phyloP scores from a whole-genome alignment of 2,113 vertebrate genomes.

The Myrmecobius fasciatus region DNA sequence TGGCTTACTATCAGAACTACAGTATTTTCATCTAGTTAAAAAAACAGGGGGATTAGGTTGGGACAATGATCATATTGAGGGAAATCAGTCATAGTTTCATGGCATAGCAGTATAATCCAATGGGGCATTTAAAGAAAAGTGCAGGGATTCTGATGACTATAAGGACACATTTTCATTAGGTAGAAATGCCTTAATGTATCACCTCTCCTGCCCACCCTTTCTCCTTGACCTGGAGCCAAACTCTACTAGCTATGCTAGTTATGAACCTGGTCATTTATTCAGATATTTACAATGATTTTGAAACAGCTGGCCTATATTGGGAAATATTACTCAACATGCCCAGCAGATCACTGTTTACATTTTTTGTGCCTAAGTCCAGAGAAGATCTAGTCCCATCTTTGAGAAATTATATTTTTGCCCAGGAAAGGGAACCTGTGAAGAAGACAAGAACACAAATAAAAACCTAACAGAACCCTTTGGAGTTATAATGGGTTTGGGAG shows the following conservation, averaged over 20 bases:
- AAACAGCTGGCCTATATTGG: neutral
- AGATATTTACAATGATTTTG: neutral
- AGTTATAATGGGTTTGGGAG: too few relatives aligned
- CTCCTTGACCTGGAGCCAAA: neutral
- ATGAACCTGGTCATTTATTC: neutral
- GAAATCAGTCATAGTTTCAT: neutral
- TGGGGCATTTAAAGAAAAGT: neutral
- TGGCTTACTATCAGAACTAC: neutral
- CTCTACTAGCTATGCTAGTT: neutral
- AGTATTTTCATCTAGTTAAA: neutral
- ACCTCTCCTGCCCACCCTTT: neutral
- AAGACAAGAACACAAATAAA: too few relatives aligned
- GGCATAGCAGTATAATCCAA: neutral
- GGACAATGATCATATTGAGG: neutral
- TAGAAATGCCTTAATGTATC: neutral
- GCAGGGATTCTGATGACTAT: neutral
- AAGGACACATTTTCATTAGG: neutral
- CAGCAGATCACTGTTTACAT: too few relatives aligned
- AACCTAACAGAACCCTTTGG: too few relatives aligned
- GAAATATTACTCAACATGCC: neutral
- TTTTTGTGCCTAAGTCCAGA: too few relatives aligned
- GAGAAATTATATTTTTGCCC: too few relatives aligned
- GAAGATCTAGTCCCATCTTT: too few relatives aligned
- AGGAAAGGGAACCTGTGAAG: too few relatives aligned
- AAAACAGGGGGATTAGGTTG: neutral